A percentile compares a stretch with the other conserved stretches of the same genome.
Conservation (phyloP, 2,113 vertebrate genomes). For the Hippolais icterina region DNA sequence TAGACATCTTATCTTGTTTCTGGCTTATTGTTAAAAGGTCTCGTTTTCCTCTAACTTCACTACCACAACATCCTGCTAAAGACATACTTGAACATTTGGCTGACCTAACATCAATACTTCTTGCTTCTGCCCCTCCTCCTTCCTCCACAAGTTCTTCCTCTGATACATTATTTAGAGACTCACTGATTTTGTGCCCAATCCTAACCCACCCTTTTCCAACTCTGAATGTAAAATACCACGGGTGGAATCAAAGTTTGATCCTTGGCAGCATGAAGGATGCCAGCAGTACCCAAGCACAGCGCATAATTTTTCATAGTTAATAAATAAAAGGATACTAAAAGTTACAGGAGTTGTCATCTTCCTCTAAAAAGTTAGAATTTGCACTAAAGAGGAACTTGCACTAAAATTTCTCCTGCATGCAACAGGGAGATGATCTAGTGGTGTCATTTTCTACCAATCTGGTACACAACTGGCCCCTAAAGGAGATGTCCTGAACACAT, state of each 20-base stretch:
- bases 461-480: background rate
- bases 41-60: background rate
- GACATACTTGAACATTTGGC: background rate
- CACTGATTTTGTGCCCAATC: background rate
- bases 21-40: background rate
- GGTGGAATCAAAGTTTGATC: background rate
- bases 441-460: background rate
- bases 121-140: background rate
- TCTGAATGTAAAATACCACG: background rate
- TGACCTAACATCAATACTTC: background rate
- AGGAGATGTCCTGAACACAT: background rate
- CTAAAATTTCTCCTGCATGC: background rate
- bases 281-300: background rate
- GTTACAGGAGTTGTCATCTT: rapidly evolving
- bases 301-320: background rate
- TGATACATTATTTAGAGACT: background rate
- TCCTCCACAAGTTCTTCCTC: background rate
- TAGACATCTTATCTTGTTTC: conserved; percentile 1
- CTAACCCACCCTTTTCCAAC: background rate
- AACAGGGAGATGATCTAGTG: rapidly evolving
- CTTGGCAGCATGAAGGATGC: background rate
- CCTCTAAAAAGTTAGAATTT: background rate
- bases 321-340: background rate
- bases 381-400: background rate
- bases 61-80: background rate